phyloP scores from a whole-genome alignment of 2,888 invertebrate species.

The Apotomis capreana region DNA sequence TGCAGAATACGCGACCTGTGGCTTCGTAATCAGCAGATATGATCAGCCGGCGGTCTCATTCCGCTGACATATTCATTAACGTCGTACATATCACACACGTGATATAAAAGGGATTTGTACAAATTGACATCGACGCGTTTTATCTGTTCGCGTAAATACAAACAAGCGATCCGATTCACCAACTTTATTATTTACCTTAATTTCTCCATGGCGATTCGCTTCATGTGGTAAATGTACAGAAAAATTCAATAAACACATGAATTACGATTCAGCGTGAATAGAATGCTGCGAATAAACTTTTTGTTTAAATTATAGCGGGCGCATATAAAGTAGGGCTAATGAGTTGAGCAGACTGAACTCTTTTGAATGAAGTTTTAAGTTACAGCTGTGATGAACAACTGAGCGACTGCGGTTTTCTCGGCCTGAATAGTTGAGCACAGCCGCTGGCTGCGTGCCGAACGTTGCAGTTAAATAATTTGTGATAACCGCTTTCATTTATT shows the following conservation, averaged over 20 bases:
- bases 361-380: conserved; percentile 61
- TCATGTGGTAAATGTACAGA: conserved; percentile 14
- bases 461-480: conserved; percentile 78
- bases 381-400: conserved; percentile 68
- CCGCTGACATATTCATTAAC: conserved; percentile 44
- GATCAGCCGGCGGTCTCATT: conserved; percentile 42
- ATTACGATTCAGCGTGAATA: not conserved
- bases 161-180: conserved; percentile 5
- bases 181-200: conserved; percentile 14
- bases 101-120: conserved; percentile 20
- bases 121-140: conserved; percentile 6
- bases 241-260: not conserved
- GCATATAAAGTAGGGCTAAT: conserved; percentile 46
- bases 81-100: conserved; percentile 12
- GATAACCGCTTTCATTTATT: conserved; percentile 78
- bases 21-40: conserved; percentile 47
- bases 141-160: conserved; percentile 13
- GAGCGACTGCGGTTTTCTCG: conserved; percentile 75
- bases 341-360: conserved; percentile 52
- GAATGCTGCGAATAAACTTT: conserved; percentile 9
- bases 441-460: conserved; percentile 76
- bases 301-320: conserved; percentile 24
- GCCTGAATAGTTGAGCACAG: conserved; percentile 77
- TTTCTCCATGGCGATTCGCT: conserved; percentile 18
- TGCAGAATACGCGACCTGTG: conserved; percentile 45